These are phyloP conservation scores for Dasyornis broadbenti DNA, from an alignment of 2,113 vertebrate species.

Conservation along the genomic window DNA sequence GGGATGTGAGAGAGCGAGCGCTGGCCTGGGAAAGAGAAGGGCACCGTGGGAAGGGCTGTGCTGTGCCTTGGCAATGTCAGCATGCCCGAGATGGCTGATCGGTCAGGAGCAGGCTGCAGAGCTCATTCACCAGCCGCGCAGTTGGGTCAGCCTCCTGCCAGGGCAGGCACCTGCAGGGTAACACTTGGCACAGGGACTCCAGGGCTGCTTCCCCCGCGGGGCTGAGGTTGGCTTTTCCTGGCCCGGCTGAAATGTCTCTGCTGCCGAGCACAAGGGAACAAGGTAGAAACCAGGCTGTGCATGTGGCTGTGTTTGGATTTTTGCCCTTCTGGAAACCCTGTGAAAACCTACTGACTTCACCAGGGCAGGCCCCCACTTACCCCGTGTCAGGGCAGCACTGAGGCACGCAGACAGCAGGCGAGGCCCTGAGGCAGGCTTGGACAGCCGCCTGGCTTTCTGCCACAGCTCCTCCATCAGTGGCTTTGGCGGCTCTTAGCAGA, in stretches of 20 bases:
- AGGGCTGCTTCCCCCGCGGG: accelerated
- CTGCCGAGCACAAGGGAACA: background rate
- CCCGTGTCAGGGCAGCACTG: background rate
- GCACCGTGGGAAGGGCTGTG: background rate
- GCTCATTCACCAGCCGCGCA: background rate
- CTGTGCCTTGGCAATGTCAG: background rate
- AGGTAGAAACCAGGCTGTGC: background rate
- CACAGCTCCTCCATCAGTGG: slow-evolving; percentile 31
- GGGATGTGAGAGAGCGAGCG: background rate
- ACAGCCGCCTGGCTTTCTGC: background rate
- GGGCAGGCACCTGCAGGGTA: background rate
- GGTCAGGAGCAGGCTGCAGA: background rate
- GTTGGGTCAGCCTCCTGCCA: background rate
- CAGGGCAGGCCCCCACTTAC: background rate
- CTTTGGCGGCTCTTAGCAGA: background rate
- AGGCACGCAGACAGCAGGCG: background rate
- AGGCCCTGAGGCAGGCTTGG: background rate
- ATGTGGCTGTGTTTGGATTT: background rate
- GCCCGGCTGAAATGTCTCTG: background rate
- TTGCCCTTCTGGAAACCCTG: background rate
- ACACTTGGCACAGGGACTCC: background rate
- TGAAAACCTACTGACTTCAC: background rate
- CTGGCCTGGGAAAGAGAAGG: background rate
- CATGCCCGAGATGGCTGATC: background rate
- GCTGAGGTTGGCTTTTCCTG: background rate